Evolutionary conservation across 2,113 vertebrate species (phyloP), one percentile per base, ranked within the genome.

Genomic region (Crocuta crocuta): DNA sequence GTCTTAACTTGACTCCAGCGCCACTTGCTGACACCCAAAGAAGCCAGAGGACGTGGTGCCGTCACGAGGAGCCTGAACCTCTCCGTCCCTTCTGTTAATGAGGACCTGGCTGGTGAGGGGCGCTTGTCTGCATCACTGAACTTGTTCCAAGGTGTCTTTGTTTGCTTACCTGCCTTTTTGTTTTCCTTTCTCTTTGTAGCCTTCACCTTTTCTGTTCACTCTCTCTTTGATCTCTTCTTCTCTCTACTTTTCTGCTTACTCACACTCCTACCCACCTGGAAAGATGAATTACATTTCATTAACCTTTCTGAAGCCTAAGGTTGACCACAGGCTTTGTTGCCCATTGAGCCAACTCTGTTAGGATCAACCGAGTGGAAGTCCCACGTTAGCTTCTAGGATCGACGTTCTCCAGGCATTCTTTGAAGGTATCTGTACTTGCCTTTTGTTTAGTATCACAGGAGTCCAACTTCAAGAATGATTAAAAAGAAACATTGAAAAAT

Each of bases 191-290:
- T 88, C 28, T 85, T 39, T 13, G 15, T 68, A 94, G n/a, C 58
- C 82, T 84, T 66, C 87, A 58, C 35, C 48, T 94, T 95, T 98
- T 92, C 81, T 97, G 93, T 58, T 94, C 39, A 50, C 78, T 90
- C 48, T 85, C 26, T 90, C 43, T 84, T 83, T 50, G 63, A 4
- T 83, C 76, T 63, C 92, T 89, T 84, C 61, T 66, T 96, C 91
- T 92, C 96, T 94, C 87, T 82, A 82, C 92, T 58, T 92, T 70
- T 87, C 91, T 98, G 35, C 79, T 65, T 8, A 82, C 55, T 4
- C 55, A 97, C 48, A 70, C 50, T 97, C 98, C 93, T 71, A 24
- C 19, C 92, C 81, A 24, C 70, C 94, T 98, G 91, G 4, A 76
- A 94, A 97, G 95, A 45, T 93, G n/a, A 81, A 61, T 94, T 74